Base-by-base conservation (phyloP, 2,888 invertebrate species). In the Caenorhabditis sp. region DNA sequence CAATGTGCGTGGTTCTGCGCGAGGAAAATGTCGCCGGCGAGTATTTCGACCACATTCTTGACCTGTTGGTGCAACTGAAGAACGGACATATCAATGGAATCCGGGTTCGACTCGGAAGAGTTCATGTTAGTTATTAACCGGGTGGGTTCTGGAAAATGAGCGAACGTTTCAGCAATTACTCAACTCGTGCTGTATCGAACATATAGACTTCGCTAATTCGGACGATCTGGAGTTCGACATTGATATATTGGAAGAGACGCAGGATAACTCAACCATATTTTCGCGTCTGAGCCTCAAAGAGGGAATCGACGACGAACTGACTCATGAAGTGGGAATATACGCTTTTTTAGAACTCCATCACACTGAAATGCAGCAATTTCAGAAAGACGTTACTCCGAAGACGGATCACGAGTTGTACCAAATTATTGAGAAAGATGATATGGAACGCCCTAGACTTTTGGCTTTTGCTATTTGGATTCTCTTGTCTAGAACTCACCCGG, bases 171-270 rank as follows among this genome's bases (percentile, higher is more conserved):
- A 99, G 92, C 98, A 98, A 91, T 92, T 99, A 62, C 94, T 98
- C 80, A 95, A 96, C n/a, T 96, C 97, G 85, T 96, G 97, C 5
- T 99, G 98, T 89, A 94, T 96, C 92, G 99, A 99, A 90, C 98
- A 99, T 91, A 92, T 99, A 90, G 99, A 99, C 91, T 99, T 98
- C 89, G 92, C 93, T 52, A 72, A 73, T 46, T 72, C 78, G 0
- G 92, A 93, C 86, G 92, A 93, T 45, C 68, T 87, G n/a, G 82
- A 86, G 15, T 86, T 87, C 37, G 89, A 84, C 30, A 71, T 83
- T 20, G 84, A 80, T 13, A 80, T 80, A n/a, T 72, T 88, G 55
- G 82, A 83, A 53, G 88, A 87, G 53, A 61, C 82, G 9, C 82
- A 84, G 24, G 82, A 80, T n/a, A 78, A 78, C 45, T 61, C 66